Percentiles rank a stretch among this genome's conserved stretches.
Conservation (phyloP, 2,888 invertebrate genomes). For the Coelinius sp. region DNA sequence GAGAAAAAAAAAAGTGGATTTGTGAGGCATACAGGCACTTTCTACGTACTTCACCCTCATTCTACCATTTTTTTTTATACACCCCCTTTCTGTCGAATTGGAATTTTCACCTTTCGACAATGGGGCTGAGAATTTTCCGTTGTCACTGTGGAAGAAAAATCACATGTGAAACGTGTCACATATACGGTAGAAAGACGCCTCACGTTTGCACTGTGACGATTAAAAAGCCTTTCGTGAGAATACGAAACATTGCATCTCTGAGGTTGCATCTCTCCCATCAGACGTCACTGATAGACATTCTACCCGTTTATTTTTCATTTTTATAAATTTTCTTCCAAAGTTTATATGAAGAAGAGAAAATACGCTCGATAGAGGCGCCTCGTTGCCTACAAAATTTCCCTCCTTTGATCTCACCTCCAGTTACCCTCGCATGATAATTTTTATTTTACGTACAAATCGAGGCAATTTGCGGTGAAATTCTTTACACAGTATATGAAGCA, state of each 20-base stretch:
- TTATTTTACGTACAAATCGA: constrained; percentile 33
- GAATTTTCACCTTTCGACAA: constrained; percentile 44
- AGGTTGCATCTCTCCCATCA: neutral
- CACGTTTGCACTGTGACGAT: constrained; percentile 31
- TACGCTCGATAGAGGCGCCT: neutral
- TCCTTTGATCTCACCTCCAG: constrained; percentile 26
- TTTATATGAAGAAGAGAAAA: neutral
- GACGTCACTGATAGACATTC: constrained; percentile 32
- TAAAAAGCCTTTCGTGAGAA: constrained; percentile 19
- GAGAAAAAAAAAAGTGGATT: neutral
- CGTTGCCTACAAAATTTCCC: constrained; percentile 7
- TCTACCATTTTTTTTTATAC: constrained; percentile 47
- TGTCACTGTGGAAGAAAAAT: constrained; percentile 29
- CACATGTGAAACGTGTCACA: constrained; percentile 29
- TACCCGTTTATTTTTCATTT: constrained; percentile 3
- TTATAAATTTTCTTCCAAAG: neutral
- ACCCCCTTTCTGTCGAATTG: constrained; percentile 38
- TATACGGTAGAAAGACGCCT: neutral
- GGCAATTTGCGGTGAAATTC: constrained; percentile 32
- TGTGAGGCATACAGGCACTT: constrained; percentile 44
- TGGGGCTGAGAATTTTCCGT: constrained; percentile 41
- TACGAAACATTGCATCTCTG: constrained; percentile 19
- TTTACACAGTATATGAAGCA: constrained; percentile 19
- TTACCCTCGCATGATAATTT: constrained; percentile 25
- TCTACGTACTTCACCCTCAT: constrained; percentile 49